Percentiles rank a stretch among this genome's conserved stretches.
phyloP scores from a whole-genome alignment of 2,113 vertebrate genomes.

The Campylorhamphus procurvoides region DNA sequence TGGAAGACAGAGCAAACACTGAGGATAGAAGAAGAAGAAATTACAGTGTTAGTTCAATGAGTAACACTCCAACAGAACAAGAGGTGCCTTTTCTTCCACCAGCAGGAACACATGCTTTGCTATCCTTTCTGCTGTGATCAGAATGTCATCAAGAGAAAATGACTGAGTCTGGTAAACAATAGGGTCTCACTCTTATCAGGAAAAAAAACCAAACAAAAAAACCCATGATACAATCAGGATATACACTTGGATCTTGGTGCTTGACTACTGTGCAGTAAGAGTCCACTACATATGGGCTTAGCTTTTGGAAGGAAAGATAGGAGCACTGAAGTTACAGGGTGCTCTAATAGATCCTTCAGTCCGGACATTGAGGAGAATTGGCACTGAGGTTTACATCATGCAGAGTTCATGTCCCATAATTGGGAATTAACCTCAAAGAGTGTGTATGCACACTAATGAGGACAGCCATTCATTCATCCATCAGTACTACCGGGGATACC shows the following conservation, averaged over 20 bases:
- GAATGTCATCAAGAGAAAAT: neutral
- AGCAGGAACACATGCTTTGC: neutral
- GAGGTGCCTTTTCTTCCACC: neutral
- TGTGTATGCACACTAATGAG: neutral
- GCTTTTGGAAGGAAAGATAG: neutral
- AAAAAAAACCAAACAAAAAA: neutral
- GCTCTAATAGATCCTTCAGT: neutral
- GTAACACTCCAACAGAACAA: neutral
- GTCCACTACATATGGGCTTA: fast-evolving
- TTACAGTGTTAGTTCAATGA: neutral
- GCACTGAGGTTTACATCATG: neutral
- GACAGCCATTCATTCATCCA: neutral
- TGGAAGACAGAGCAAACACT: neutral
- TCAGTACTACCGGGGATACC: neutral
- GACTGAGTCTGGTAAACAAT: neutral
- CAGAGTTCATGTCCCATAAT: neutral
- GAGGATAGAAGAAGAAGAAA: neutral
- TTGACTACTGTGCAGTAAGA: neutral
- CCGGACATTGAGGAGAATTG: neutral
- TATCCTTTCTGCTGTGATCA: neutral
- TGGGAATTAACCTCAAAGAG: neutral
- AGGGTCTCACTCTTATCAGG: neutral
- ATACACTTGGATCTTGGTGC: neutral
- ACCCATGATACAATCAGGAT: fast-evolving
- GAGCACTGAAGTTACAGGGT: neutral